Conservation (phyloP, 2,797 vertebrate species). For the Acipenser transmontanus region DNA sequence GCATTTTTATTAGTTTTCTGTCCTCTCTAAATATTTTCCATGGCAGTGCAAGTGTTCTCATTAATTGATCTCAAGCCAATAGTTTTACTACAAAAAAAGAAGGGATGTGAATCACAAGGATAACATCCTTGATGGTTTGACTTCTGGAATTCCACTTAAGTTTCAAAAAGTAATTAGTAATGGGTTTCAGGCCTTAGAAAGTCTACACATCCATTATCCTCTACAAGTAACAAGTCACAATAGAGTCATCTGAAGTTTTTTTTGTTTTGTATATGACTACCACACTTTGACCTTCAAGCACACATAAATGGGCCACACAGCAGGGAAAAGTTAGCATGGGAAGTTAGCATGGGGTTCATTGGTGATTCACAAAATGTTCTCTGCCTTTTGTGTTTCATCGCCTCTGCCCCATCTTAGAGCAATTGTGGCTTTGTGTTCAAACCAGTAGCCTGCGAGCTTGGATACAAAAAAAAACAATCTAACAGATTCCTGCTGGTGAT, state of each 20-base stretch:
- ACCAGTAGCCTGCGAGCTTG: no score
- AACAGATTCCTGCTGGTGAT: no score
- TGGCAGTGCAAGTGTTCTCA: constrained; percentile 46
- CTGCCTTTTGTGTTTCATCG: no score
- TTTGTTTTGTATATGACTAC: no score
- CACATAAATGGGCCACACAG: not conserved
- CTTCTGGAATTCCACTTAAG: not conserved
- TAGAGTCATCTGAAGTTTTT: no score
- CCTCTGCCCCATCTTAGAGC: no score
- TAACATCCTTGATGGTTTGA: not conserved
- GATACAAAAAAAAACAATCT: no score
- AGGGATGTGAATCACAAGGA: not conserved
- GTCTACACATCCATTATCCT: no score
- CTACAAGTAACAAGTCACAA: no score
- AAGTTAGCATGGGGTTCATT: not conserved
- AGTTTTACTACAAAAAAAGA: not conserved
- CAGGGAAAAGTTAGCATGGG: not conserved
- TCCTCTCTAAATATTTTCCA: constrained; percentile 49
- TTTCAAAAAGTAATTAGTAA: not conserved
- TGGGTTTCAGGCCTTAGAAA: not conserved
- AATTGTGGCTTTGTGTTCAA: no score
- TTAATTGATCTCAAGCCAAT: constrained; percentile 36
- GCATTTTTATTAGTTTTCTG: constrained; percentile 32
- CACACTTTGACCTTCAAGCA: not conserved
- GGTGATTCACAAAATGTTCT: no score